Percentiles rank a stretch among this genome's conserved stretches.
phyloP scores from a whole-genome alignment of 2,797 vertebrate species.

The Acrossocheilus wenchowensis region DNA sequence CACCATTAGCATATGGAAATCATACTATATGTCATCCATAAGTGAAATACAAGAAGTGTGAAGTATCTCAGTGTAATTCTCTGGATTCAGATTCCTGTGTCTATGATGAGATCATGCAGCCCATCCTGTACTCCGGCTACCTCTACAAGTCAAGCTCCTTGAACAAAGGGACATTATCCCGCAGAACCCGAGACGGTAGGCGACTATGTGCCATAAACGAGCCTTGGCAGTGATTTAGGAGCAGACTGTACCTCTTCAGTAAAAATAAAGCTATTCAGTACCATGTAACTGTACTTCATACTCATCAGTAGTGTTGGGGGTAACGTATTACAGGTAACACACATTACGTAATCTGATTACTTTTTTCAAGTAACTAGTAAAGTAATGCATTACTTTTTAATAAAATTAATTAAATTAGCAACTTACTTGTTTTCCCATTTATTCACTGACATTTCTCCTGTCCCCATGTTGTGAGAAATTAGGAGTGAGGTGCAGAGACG shows the following conservation, averaged over 20 bases:
- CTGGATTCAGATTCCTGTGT: slow-evolving; percentile 76
- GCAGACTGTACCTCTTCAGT: slow-evolving; percentile 48
- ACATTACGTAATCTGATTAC: background rate
- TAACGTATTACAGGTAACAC: background rate
- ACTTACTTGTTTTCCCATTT: background rate
- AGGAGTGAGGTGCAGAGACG: too few relatives aligned
- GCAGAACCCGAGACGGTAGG: slow-evolving; percentile 85
- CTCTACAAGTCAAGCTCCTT: slow-evolving; percentile 80
- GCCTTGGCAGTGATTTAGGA: slow-evolving; percentile 57
- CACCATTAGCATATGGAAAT: background rate
- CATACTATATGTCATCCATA: background rate
- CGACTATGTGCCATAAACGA: slow-evolving; percentile 39
- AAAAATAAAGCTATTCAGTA: slow-evolving; percentile 30
- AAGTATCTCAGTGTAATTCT: background rate
- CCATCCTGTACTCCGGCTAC: slow-evolving; percentile 85
- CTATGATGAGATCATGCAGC: slow-evolving; percentile 94
- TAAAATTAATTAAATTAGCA: background rate
- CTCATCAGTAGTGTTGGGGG: too few relatives aligned
- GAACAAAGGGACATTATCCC: slow-evolving; percentile 75
- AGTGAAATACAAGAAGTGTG: background rate
- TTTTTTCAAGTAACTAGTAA: background rate
- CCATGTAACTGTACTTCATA: background rate
- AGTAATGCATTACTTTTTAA: background rate
- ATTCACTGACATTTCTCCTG: background rate
- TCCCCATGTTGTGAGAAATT: too few relatives aligned